A percentile compares a stretch with the other conserved stretches of the same genome.
These are phyloP conservation scores for Bergia puertoricense DNA, from an alignment of 92 coral and sea anemone species.

Conservation along the genomic window DNA sequence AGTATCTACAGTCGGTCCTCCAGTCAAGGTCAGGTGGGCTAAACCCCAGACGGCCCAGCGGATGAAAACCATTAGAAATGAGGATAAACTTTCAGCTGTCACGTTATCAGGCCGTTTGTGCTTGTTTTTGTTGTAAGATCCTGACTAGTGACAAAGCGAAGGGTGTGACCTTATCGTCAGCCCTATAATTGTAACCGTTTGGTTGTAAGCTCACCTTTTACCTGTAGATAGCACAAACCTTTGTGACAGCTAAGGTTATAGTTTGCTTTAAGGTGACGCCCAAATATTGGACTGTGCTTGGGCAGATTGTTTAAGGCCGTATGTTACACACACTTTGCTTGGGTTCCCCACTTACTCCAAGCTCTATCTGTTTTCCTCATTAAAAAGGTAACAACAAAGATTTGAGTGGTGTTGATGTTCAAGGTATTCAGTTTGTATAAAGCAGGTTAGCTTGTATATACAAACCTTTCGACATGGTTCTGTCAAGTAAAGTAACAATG, in stretches of 20 bases:
- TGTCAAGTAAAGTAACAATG: neutral
- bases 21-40: conserved; percentile 23
- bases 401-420: neutral
- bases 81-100: conserved; percentile 40
- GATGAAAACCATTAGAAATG: conserved; percentile 31
- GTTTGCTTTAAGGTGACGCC: conserved; percentile 40
- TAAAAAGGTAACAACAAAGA: conserved; percentile 6
- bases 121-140: conserved; percentile 35
- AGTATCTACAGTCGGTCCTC: conserved; percentile 37
- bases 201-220: conserved; percentile 4
- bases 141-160: conserved; percentile 7
- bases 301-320: neutral
- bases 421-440: too few relatives aligned
- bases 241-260: conserved; percentile 1
- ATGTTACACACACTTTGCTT: neutral
- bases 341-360: neutral
- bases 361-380: neutral
- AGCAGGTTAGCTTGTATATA: too few relatives aligned
- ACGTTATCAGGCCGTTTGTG: conserved; percentile 39
- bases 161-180: neutral
- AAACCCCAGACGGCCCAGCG: conserved; percentile 13
- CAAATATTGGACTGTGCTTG: conserved; percentile 9
- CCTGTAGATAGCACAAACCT: conserved; percentile 9
- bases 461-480: neutral
- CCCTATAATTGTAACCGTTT: conserved; percentile 26